Evolutionary conservation across 2,797 vertebrate genomes (phyloP).

Genomic region (Lutjanus campechanus): DNA sequence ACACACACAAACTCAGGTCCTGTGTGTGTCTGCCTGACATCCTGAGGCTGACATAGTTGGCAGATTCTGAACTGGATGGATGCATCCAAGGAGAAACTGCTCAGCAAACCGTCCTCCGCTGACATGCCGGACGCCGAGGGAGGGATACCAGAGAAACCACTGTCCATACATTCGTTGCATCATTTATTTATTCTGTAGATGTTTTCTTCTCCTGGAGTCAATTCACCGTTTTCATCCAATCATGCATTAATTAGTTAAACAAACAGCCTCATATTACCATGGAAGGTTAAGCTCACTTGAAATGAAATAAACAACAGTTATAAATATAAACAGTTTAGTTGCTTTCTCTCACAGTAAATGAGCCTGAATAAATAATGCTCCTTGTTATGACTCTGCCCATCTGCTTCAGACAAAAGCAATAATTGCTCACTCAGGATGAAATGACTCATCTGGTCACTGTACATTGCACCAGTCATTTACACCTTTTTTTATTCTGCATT

Average conservation of each 20-base stretch:
- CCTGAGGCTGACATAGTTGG: slow-evolving; percentile 61
- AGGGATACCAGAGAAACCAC: slow-evolving; percentile 8
- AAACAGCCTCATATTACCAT: background rate
- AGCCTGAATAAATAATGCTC: slow-evolving; percentile 7
- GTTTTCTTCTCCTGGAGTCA: background rate
- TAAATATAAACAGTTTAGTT: no score
- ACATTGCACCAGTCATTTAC: background rate
- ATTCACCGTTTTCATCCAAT: background rate
- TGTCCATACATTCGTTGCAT: background rate
- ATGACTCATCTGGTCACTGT: background rate
- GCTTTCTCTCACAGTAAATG: background rate
- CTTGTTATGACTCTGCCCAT: slow-evolving; percentile 16
- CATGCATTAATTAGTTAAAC: background rate
- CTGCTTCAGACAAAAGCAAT: slow-evolving; percentile 2
- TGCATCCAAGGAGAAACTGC: slow-evolving; percentile 62
- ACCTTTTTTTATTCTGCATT: background rate
- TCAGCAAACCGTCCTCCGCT: slow-evolving; percentile 40
- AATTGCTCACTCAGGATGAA: background rate
- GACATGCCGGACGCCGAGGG: slow-evolving; percentile 15
- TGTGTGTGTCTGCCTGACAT: slow-evolving; percentile 47
- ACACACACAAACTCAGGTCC: slow-evolving; percentile 11
- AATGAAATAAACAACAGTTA: background rate
- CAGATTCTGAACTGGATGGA: slow-evolving; percentile 50
- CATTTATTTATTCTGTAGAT: slow-evolving; percentile 6
- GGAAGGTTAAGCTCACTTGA: background rate